phyloP scores from a whole-genome alignment of 2,888 invertebrate species.

The Thera obeliscata region DNA sequence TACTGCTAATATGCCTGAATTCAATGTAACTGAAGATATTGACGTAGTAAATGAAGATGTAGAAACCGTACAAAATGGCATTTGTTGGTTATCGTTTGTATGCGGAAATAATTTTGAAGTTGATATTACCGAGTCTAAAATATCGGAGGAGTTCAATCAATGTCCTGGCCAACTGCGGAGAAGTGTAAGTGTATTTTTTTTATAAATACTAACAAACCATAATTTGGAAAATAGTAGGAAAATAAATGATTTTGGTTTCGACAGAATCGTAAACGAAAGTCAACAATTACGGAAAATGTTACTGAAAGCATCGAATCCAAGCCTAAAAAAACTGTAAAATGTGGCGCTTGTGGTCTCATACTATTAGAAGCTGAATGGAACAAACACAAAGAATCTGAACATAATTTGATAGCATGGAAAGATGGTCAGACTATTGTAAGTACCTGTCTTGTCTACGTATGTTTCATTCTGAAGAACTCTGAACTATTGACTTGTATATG shows the following conservation, averaged over 20 bases:
- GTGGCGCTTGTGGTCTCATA: slow-evolving; percentile 53
- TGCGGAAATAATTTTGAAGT: slow-evolving; percentile 11
- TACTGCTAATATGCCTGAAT: slow-evolving; percentile 29
- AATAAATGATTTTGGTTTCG: slow-evolving; percentile 17
- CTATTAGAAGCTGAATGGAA: slow-evolving; percentile 54
- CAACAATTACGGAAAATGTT: slow-evolving; percentile 10
- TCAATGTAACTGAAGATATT: slow-evolving; percentile 12
- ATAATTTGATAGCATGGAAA: slow-evolving; percentile 58
- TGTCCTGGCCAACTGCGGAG: slow-evolving; percentile 17
- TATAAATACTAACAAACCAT: background rate
- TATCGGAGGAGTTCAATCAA: slow-evolving; percentile 8
- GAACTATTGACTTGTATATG: too few species aligned
- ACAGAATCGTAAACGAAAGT: slow-evolving; percentile 33
- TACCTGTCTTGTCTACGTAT: slow-evolving; percentile 23
- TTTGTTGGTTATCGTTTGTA: slow-evolving; percentile 24
- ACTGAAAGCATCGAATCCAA: background rate
- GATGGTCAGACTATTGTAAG: slow-evolving; percentile 54
- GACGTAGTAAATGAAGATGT: slow-evolving; percentile 4
- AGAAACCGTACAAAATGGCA: slow-evolving; percentile 14
- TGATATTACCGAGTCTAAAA: slow-evolving; percentile 4
- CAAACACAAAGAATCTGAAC: slow-evolving; percentile 50
- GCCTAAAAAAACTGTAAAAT: slow-evolving; percentile 48
- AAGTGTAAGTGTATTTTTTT: slow-evolving; percentile 24
- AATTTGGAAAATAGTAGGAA: background rate
- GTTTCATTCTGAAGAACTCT: too few species aligned